Base-by-base conservation (phyloP, 1,140 invertebrate species). In the Dufourea novaeangliae region DNA sequence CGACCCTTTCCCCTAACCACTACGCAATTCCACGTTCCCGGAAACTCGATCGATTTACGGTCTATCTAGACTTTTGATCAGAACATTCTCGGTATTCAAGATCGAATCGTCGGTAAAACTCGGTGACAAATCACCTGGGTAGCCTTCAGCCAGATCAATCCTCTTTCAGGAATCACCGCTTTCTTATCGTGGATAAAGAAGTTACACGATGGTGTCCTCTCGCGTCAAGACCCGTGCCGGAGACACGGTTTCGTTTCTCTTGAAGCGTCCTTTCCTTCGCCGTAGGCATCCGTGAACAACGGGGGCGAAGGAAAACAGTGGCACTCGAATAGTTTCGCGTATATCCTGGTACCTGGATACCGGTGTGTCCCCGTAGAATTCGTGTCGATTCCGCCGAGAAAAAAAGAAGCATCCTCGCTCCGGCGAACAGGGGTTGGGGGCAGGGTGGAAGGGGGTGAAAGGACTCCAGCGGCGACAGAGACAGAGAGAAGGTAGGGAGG, bases 321-420 rank as follows among this genome's bases (percentile, higher is more conserved):
- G 29, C 68, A 67, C 70, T 70, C 41, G 66, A 66, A 70, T 62
- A 62, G 66, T 62, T 57, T 62, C 12, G 50, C 63, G 66, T 70
- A 61, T 77, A 61, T 77, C 32, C 67, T 39, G 74, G 39, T 69
- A 61, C 66, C 37, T 70, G 75, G 75, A 71, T 77, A 52, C 74
- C 14, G 44, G 22, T 14, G 73, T 56, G n/a, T 67, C 62, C 74
- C 46, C 44, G 54, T 69, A 74, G 74, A 75, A 84, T 84, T 84
- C 79, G 84, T 83, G 77, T 82, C 79, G 75, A 83, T 78, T 74
- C 68, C 17, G 12, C 12, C 56, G 50, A 27, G 62, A 56, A 52
- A 73, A 82, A 63, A 56, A 52, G 69, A 82, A 63, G 69, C 22
- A 39, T 14, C 50, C 39, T 25, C 20, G 22, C 14, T 14, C 12